phyloP scores from a whole-genome alignment of 2,888 invertebrate species.

The Linyphia triangularis region DNA sequence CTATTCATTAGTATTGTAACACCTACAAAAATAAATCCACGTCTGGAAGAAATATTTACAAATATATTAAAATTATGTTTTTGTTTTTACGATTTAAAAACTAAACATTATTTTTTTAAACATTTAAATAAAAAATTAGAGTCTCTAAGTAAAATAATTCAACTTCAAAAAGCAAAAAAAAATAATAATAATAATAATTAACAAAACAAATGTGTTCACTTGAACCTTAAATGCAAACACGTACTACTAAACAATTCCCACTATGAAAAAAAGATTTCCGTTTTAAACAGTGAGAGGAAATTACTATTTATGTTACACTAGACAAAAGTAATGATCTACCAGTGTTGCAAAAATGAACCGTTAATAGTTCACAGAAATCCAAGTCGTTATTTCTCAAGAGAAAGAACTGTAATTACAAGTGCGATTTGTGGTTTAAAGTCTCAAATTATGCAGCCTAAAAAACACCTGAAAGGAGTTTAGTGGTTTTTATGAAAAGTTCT shows the following conservation, averaged over 20 bases:
- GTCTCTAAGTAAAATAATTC: too few species aligned
- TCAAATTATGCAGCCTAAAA: conserved; percentile 16
- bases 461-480: conserved; percentile 3
- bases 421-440: conserved; percentile 48
- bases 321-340: conserved; percentile 38
- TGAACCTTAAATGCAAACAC: background rate
- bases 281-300: conserved; percentile 6
- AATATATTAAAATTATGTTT: too few species aligned
- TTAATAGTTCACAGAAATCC: conserved; percentile 46
- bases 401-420: conserved; percentile 34
- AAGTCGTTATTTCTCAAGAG: conserved; percentile 27
- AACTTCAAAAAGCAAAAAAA: too few species aligned
- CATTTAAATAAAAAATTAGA: too few species aligned
- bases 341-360: conserved; percentile 34
- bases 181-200: too few species aligned
- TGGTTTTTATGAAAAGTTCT: background rate
- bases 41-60: too few species aligned
- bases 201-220: background rate
- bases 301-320: conserved; percentile 34
- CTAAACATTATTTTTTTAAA: too few species aligned
- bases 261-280: background rate
- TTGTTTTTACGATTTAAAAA: too few species aligned
- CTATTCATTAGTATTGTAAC: too few species aligned
- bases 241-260: background rate
- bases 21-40: too few species aligned